Conservation (phyloP, 2,113 vertebrate species). For the Lutjanus erythropterus region DNA sequence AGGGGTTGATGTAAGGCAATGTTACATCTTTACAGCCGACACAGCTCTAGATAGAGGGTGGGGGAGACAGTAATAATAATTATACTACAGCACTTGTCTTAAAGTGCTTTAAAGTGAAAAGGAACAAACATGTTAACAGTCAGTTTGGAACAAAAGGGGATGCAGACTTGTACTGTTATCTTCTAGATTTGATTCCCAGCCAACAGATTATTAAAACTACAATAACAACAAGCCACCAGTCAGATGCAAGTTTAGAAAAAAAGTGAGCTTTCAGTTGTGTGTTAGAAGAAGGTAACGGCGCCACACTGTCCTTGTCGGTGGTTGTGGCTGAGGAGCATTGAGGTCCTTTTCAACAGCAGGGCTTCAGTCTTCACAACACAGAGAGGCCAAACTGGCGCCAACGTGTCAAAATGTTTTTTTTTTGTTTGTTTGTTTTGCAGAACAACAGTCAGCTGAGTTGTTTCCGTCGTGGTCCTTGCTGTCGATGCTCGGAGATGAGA, state of each 20-base stretch:
- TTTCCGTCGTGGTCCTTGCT: conserved; percentile 35
- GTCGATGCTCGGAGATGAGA: conserved; percentile 5
- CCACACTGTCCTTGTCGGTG: background rate
- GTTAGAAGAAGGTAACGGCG: conserved; percentile 24
- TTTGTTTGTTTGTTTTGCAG: no score
- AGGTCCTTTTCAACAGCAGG: conserved; percentile 44
- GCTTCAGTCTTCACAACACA: conserved; percentile 30
- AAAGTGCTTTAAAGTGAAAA: conserved; percentile 64
- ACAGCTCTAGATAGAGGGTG: conserved; percentile 4
- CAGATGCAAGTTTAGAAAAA: conserved; percentile 32
- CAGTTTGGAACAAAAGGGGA: conserved; percentile 13
- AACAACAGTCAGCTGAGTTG: background rate
- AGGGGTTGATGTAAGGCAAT: conserved; percentile 25
- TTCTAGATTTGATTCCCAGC: conserved; percentile 35
- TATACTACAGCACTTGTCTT: conserved; percentile 59
- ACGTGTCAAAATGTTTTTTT: background rate
- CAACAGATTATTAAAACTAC: conserved; percentile 55
- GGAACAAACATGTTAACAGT: conserved; percentile 65
- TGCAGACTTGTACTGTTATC: conserved; percentile 9
- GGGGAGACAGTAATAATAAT: conserved; percentile 18
- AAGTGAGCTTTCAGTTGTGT: conserved; percentile 53
- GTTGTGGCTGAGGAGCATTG: background rate
- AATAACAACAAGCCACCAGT: conserved; percentile 52
- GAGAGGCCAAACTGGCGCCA: background rate
- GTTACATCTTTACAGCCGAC: conserved; percentile 47